Percentiles rank a stretch among this genome's conserved stretches.
Conservation (phyloP, 2,888 invertebrate species). For the Hydroisotoma schaefferi region DNA sequence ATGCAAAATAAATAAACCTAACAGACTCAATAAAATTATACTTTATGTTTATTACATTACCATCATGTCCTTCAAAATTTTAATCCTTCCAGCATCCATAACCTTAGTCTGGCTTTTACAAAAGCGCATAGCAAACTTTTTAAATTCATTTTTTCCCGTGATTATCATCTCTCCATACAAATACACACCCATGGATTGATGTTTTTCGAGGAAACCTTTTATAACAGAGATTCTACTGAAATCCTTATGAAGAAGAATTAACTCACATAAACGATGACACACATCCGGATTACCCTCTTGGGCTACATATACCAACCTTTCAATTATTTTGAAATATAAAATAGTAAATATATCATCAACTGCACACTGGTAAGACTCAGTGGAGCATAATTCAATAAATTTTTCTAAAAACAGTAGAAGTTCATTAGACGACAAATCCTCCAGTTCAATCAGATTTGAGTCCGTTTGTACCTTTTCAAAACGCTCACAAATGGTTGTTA, state of each 20-base stretch:
- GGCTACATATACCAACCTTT: too few species aligned
- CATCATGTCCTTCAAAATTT: constrained; percentile 32
- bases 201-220: constrained; percentile 50
- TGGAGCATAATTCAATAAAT: too few species aligned
- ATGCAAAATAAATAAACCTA: background rate
- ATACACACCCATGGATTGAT: constrained; percentile 55
- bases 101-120: constrained; percentile 19
- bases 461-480: too few species aligned
- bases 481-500: too few species aligned
- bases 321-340: too few species aligned
- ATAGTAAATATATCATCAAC: too few species aligned
- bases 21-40: background rate
- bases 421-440: background rate
- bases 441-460: too few species aligned
- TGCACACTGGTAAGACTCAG: too few species aligned
- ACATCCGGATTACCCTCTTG: constrained; percentile 50
- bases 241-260: constrained; percentile 51
- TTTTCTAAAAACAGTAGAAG: constrained; percentile 19
- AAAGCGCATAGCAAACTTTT: constrained; percentile 30
- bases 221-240: constrained; percentile 48
- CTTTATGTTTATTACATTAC: background rate
- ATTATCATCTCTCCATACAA: constrained; percentile 54
- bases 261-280: constrained; percentile 54
- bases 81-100: constrained; percentile 23
- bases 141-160: constrained; percentile 42